Evolutionary conservation across 2,888 invertebrate species (phyloP), one percentile per base, ranked within the genome.

Genomic region (Epirrhoe tristata): DNA sequence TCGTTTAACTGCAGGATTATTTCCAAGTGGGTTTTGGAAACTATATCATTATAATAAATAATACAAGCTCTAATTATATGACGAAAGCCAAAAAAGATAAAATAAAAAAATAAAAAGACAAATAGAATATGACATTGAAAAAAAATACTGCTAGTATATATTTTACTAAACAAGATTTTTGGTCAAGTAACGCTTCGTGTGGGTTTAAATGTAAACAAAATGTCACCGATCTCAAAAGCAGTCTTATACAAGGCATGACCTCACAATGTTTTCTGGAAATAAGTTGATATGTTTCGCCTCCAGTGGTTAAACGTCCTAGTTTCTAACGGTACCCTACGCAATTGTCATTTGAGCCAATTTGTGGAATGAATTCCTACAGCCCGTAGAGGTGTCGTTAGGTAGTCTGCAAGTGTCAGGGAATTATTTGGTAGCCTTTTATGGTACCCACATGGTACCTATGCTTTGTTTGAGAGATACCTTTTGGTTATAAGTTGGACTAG

Each of bases 341-440:
- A 86, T 88, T 84, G 85, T 85, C 84, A 86, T 87, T 86, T 82
- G 84, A 82, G 78, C 81, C 87, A 88, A 89, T 89, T 88, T 87
- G 85, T 83, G 79, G 80, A 89, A 90, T 87, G 86, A 88, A 84
- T 82, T 31, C 55, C 46, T 55, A 43, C 31, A 59, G 74, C 74
- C 65, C 72, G 58, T 66, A 72, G 24, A 62, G 62, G 62, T 56
- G 53, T 55, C 50, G 46, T 61, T 60, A 57, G 43, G 58, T 55
- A 14, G 5, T 16, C 48, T 48, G 16, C 48, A 48, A 48, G 48
- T 46, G 46, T 48, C 14, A 48, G 48, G 14, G 48, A 48, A 14
- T 48, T 48, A 48, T 12, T 43, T 43, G 39, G 39, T 12, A 8
- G 36, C 12, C 12, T 5, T 43, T 43, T 43, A 43, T 43, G 39